Evolutionary conservation across 2,888 invertebrate genomes (phyloP), one percentile per base, ranked within the genome.

Genomic region (Andrena camellia): DNA sequence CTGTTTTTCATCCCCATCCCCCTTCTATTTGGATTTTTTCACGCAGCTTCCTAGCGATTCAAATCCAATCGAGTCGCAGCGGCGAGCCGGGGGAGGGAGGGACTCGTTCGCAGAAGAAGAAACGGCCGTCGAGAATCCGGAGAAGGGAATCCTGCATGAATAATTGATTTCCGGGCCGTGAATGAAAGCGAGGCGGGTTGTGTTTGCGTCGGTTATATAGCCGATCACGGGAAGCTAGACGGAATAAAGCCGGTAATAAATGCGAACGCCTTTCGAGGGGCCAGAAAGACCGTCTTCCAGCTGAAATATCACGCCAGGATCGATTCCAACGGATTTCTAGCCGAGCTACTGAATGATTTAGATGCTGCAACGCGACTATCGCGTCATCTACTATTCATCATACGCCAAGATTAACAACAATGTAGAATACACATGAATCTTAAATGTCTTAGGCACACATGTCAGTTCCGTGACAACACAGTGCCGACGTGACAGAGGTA

Each of bases 221-320:
- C 80, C 81, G 87, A 87, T 88, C 84, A 57, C 81, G 60, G 75
- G 66, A 78, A 81, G 62, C 85, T 85, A 71, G 72, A 33, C 78
- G 70, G 82, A 80, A 87, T 77, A 83, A 86, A 87, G 82, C 82
- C 77, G 62, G 83, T 87, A 85, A 88, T 84, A 83, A 83, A 86
- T 86, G 83, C 77, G 81, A 74, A 75, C 78, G 77, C 71, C 83
- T 64, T 57, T 33, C 63, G 82, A 82, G 76, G 79, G 77, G 78
- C 74, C 42, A 80, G 77, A 72, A 77, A 78, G 66, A 72, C 69
- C 62, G 62, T 69, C 69, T 73, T 84, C 67, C 76, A 64, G 54
- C 63, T 88, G 88, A 88, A 89, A 89, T 88, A 90, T 85, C 86
- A 84, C 72, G 84, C 75, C 77, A 60, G 52, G 71, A 74, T 82